Conservation (phyloP, 2,888 invertebrate genomes). For the Thecophora atra region DNA sequence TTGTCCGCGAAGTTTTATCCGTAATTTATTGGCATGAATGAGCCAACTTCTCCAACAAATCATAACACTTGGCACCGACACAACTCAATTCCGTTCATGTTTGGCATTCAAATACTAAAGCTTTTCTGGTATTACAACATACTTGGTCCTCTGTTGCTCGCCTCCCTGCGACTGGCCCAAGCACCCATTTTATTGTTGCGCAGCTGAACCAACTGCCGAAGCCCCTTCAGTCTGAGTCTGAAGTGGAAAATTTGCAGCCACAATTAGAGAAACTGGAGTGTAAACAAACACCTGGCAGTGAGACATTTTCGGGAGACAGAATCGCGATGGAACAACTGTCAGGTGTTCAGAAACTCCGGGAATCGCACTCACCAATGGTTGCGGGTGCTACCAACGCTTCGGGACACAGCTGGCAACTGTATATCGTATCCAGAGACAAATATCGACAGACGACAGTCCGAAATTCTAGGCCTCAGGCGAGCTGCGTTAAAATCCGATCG, state of each 20-base stretch:
- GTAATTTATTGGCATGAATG: not conserved
- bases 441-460: too few relatives aligned
- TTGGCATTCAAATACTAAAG: not conserved
- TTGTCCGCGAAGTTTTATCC: too few relatives aligned
- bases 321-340: too few relatives aligned
- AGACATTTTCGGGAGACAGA: not conserved
- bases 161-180: not conserved
- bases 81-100: not conserved
- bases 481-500: too few relatives aligned
- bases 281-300: not conserved
- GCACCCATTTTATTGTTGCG: not conserved
- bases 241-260: conserved; percentile 27
- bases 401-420: too few relatives aligned
- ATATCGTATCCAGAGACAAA: too few relatives aligned
- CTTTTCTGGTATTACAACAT: conserved; percentile 13
- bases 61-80: not conserved
- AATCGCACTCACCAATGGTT: too few relatives aligned
- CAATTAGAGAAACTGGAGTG: conserved; percentile 24
- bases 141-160: not conserved
- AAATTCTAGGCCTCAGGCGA: too few relatives aligned
- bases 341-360: too few relatives aligned
- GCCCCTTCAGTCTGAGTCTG: not conserved
- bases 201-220: not conserved
- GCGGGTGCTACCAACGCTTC: too few relatives aligned
- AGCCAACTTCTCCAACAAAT: not conserved